Base-by-base conservation (phyloP, 2,113 vertebrate genomes). In the Mastomys natalensis region DNA sequence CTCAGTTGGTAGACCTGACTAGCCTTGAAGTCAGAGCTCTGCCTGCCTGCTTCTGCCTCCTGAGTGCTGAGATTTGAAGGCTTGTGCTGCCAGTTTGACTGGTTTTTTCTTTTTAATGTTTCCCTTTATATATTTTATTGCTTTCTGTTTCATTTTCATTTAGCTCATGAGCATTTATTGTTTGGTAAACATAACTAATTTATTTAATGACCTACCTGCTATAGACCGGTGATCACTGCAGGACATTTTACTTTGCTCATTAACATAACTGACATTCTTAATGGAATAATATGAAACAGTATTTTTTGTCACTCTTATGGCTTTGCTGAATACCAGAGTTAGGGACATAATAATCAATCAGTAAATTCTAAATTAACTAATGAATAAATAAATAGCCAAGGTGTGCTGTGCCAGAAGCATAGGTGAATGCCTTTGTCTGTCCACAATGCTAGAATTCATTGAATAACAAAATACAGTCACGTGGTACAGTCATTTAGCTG, bases 71-170 rank as follows among this genome's bases (percentile, higher is more conserved):
- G 58, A 64, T 19, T 11, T 64, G 26, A 31, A 82, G 40, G 26
- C 24, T 43, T 43, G 2, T 31, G 26, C 58, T 64, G 40, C 40
- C 24, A 45, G 24, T 62, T n/a, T 31, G 58, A 15, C 60, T 81
- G 12, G 17, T 11, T 34, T 68, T 91, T 74, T 74, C n/a, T n/a
- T n/a, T 60, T 9, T 37, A 66, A 7, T 24, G 10, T 24, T 91
- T 77, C 48, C n/a, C 43, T 66, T 77, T 81, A 16, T 21, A 6
- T 43, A 80, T 34, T 87, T 74, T 43, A 81, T 21, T 87, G 73
- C 74, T 70, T 91, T 24, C 45, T 90, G 5, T 26, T 95, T 34
- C 58, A 53, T 87, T 93, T 89, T 93, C n/a, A 45, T 37, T 88
- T 88, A 55, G 60, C 53, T 8, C 29, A 48, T 60, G 22, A 72